Base-by-base conservation (phyloP, 1,140 invertebrate genomes). In the Drepana arcuata region DNA sequence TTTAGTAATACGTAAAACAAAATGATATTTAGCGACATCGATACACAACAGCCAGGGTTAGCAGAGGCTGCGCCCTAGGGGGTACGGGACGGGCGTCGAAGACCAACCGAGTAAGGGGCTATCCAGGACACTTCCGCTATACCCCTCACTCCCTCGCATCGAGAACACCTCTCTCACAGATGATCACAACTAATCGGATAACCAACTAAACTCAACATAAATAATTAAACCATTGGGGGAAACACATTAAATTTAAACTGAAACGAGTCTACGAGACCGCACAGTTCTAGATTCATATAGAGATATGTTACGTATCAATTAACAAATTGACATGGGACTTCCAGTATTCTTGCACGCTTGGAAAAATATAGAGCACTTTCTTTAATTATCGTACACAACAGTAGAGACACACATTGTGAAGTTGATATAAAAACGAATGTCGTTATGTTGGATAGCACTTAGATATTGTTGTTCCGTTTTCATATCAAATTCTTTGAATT, bases 111-210 rank as follows among this genome's bases (percentile, higher is more conserved):
- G 66, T 57, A 64, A 46, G 77, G 75, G 68, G 68, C 72, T 70
- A 66, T 68, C 68, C 72, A 64, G 58, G 67, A 77, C 74, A 79
- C 77, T 77, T 74, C 70, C 69, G 73, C 73, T 74, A 74, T 74
- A 77, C 74, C 78, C 74, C 74, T 72, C 78, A 75, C 78, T 82
- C 78, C 73, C 73, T 79, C 71, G 69, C 67, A 80, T 79, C 74
- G 75, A 80, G 78, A 80, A 82, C 78, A 82, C 78, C 78, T 80
- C 78, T 82, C 78, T 82, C 78, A 82, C 74, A 82, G 65, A 78
- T 80, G 69, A 67, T 74, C 59, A 82, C 68, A 82, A 81, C 75
- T 75, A 74, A 72, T 73, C 55, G 73, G 48, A 71, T 64, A 81
- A 75, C 56, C 50, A 73, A 75, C 63, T 63, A 49, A 66, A 80